These are phyloP conservation scores for Trididemnum nubilum DNA, from an alignment of 23 tunicate genomes.

Conservation along the genomic window DNA sequence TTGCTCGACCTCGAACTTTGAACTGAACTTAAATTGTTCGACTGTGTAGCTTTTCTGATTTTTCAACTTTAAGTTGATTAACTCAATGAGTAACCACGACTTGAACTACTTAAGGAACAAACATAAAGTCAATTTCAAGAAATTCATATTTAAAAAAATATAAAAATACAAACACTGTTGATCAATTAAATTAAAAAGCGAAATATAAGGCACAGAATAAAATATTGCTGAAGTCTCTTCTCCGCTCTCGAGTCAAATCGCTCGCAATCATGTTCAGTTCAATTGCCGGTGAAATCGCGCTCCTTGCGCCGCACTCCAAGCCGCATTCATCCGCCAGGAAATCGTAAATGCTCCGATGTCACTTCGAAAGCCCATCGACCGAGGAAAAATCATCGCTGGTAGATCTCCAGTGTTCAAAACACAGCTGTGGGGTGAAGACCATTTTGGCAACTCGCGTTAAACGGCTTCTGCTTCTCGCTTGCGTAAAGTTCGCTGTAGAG, in stretches of 20 bases:
- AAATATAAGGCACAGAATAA: neutral
- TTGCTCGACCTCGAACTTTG: no score
- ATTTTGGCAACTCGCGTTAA: slow-evolving; percentile 31
- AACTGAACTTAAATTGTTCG: no score
- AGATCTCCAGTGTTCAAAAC: slow-evolving; percentile 19
- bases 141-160: no score
- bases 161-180: neutral
- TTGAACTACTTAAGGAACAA: no score
- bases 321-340: no score
- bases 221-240: neutral
- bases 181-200: neutral
- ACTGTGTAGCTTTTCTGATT: no score
- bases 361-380: no score
- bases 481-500: slow-evolving; percentile 21
- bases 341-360: neutral
- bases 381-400: neutral
- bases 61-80: no score
- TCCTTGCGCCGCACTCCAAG: neutral
- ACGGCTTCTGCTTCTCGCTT: slow-evolving; percentile 25
- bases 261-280: neutral
- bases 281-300: neutral
- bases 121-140: no score
- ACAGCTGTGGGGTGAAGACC: slow-evolving; percentile 53
- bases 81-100: no score
- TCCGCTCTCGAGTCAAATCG: neutral